phyloP scores from a whole-genome alignment of 2,888 invertebrate genomes.

The Lepidonotus clava region DNA sequence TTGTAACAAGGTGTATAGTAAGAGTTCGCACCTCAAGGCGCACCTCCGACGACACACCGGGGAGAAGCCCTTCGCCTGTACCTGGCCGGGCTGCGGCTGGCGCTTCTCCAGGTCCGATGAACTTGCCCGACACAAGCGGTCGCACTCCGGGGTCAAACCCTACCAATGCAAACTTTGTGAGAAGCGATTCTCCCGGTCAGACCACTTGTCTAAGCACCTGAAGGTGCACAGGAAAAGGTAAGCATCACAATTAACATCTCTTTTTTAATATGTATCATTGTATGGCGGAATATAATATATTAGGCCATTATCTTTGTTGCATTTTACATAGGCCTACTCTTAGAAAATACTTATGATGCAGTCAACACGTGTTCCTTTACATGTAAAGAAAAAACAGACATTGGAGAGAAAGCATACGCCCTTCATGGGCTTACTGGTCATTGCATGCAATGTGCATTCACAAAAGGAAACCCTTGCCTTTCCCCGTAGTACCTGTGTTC shows the following conservation, averaged over 20 bases:
- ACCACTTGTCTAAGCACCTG: conserved; percentile 95
- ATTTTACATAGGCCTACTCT: too few relatives aligned
- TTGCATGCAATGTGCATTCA: too few relatives aligned
- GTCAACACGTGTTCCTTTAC: too few relatives aligned
- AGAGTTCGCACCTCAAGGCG: conserved; percentile 97
- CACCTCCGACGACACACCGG: conserved; percentile 95
- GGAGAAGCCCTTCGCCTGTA: conserved; percentile 83
- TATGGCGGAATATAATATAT: too few relatives aligned
- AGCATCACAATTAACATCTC: not conserved
- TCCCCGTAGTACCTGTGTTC: too few relatives aligned
- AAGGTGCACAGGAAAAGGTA: conserved; percentile 82
- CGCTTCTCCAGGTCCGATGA: conserved; percentile 96
- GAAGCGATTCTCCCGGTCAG: conserved; percentile 94
- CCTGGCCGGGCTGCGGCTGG: conserved; percentile 91
- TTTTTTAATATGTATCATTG: not conserved
- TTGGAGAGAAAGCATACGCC: too few relatives aligned
- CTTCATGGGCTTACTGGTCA: too few relatives aligned
- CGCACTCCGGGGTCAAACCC: conserved; percentile 97
- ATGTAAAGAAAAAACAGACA: too few relatives aligned
- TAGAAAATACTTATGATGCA: too few relatives aligned
- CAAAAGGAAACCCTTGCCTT: too few relatives aligned
- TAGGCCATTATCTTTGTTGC: too few relatives aligned
- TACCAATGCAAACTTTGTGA: conserved; percentile 93
- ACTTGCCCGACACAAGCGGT: conserved; percentile 93
- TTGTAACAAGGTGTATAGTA: conserved; percentile 97